Evolutionary conservation across 2,888 invertebrate species (phyloP).

Genomic region (Scaptomyza parva): DNA sequence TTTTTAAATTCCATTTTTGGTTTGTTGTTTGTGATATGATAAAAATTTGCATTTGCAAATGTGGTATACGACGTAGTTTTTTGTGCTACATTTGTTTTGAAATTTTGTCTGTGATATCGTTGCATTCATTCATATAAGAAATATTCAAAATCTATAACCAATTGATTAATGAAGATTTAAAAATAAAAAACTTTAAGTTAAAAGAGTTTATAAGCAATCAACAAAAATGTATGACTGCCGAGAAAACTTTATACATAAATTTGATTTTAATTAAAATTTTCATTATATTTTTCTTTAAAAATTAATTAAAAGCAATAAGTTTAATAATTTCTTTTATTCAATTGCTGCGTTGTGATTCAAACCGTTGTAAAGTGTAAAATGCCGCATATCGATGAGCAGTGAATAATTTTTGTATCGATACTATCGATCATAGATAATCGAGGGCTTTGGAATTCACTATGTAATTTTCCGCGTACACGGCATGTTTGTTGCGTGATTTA

Average conservation of each 20-base stretch:
- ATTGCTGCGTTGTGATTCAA: not conserved
- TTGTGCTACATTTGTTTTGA: constrained; percentile 29
- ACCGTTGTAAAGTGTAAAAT: constrained; percentile 24
- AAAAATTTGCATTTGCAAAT: constrained; percentile 48
- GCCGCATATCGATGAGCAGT: constrained; percentile 19
- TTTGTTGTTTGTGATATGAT: constrained; percentile 25
- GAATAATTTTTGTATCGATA: constrained; percentile 19
- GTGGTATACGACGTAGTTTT: constrained; percentile 32
- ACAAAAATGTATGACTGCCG: not conserved
- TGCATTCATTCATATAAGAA: not conserved
- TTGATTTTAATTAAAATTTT: not conserved
- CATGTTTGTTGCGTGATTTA: constrained; percentile 61
- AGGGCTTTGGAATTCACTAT: constrained; percentile 2
- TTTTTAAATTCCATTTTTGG: constrained; percentile 19
- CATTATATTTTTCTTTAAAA: not conserved
- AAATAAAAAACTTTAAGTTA: not conserved
- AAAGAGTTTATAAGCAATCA: not conserved
- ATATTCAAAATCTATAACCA: not conserved
- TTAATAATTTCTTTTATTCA: not conserved
- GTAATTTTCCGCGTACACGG: constrained; percentile 45
- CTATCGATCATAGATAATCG: constrained; percentile 12
- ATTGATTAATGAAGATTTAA: not conserved
- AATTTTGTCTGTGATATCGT: constrained; percentile 1
- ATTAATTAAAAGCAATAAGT: no score
- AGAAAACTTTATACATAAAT: not conserved